phyloP scores from a whole-genome alignment of 2,797 vertebrate species.

The Phoeniculus purpureus region DNA sequence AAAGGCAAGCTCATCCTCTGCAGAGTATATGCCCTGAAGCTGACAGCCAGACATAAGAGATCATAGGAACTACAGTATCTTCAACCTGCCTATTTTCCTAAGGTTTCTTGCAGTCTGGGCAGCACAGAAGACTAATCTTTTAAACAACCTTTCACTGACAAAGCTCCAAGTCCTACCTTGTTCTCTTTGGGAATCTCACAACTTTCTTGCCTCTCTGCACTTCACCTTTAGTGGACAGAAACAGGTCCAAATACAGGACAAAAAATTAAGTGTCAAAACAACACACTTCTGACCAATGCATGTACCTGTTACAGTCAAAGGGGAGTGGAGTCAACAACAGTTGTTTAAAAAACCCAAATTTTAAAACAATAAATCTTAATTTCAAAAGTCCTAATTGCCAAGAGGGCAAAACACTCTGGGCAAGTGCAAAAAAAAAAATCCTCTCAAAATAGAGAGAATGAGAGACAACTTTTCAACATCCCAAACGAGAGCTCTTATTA shows the following conservation, averaged over 20 bases:
- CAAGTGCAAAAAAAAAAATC: neutral
- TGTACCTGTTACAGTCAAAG: neutral
- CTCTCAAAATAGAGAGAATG: neutral
- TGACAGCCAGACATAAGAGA: neutral
- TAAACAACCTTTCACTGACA: neutral
- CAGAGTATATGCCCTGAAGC: neutral
- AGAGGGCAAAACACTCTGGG: neutral
- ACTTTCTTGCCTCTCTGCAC: neutral
- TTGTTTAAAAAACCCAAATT: neutral
- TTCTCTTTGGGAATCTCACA: neutral
- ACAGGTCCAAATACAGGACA: neutral
- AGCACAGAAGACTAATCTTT: neutral
- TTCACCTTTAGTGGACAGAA: neutral
- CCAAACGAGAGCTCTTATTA: neutral
- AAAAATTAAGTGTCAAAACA: neutral
- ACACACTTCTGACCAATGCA: neutral
- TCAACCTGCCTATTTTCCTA: neutral
- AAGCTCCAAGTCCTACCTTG: neutral
- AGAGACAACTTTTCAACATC: neutral
- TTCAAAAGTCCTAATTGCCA: neutral
- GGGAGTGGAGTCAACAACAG: neutral
- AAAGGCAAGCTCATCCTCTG: neutral
- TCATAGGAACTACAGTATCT: neutral
- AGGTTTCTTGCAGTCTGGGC: neutral
- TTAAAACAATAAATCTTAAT: neutral